A percentile compares a stretch with the other conserved stretches of the same genome.
These are phyloP conservation scores for Dermatemys mawii DNA, from an alignment of 2,113 vertebrate genomes.

Conservation along the genomic window DNA sequence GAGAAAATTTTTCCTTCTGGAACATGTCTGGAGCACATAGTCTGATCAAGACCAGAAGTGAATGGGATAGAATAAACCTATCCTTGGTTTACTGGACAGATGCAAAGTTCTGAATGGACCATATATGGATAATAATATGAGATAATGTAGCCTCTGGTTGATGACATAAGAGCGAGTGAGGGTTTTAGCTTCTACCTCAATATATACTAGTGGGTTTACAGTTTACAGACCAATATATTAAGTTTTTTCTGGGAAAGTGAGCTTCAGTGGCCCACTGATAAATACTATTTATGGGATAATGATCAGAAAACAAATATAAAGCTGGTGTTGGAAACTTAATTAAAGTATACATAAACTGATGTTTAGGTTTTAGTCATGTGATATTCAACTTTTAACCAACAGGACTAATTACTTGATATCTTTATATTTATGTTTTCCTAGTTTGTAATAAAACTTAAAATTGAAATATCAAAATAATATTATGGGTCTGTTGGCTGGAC, in stretches of 20 bases:
- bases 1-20: not conserved
- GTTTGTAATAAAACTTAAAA: not conserved
- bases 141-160: not conserved
- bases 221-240: not conserved
- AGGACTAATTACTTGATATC: not conserved
- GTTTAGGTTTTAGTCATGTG: not conserved
- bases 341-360: not conserved
- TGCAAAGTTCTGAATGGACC: not conserved
- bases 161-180: not conserved
- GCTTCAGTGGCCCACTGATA: not conserved
- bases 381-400: not conserved
- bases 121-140: not conserved
- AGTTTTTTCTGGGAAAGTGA: not conserved
- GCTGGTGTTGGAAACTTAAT: not conserved
- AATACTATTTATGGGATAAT: not conserved
- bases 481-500: accelerated
- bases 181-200: not conserved
- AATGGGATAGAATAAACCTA: not conserved
- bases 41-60: not conserved
- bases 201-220: not conserved
- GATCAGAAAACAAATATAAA: not conserved
- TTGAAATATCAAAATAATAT: not conserved
- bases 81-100: not conserved
- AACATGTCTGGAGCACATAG: not conserved
- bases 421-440: not conserved